Evolutionary conservation across 2,113 vertebrate species (phyloP).

Genomic region (Promerops cafer): DNA sequence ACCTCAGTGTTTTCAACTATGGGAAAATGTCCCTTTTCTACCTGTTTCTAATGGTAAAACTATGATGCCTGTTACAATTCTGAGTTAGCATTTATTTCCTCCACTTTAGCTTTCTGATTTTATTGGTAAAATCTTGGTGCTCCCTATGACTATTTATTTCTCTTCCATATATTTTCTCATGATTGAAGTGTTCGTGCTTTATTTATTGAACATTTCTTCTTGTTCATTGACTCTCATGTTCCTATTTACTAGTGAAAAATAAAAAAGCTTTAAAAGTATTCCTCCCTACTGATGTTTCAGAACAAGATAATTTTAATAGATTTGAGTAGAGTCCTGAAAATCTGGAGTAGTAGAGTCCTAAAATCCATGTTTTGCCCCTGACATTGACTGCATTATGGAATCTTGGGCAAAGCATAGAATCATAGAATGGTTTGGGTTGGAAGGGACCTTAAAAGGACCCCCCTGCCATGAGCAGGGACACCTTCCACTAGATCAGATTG

Average conservation of each 20-base stretch:
- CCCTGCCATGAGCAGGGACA: background rate
- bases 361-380: background rate
- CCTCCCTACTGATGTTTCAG: background rate
- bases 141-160: background rate
- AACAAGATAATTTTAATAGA: background rate
- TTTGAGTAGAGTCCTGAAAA: background rate
- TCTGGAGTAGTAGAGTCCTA: background rate
- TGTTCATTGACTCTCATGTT: background rate
- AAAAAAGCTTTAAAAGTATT: background rate
- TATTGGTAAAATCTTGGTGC: background rate
- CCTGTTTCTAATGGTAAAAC: background rate
- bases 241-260: background rate
- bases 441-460: rapidly evolving
- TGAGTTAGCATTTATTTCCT: background rate
- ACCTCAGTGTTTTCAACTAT: background rate
- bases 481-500: background rate
- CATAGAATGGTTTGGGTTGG: background rate
- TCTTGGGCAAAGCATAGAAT: background rate
- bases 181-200: background rate
- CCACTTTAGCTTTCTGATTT: background rate
- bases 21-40: background rate
- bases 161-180: rapidly evolving
- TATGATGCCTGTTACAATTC: background rate
- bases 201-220: background rate
- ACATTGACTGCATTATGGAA: background rate